Percentiles rank a stretch among this genome's conserved stretches.
Evolutionary conservation across 2,113 vertebrate genomes (phyloP).

Genomic region (Setophaga kirtlandii): DNA sequence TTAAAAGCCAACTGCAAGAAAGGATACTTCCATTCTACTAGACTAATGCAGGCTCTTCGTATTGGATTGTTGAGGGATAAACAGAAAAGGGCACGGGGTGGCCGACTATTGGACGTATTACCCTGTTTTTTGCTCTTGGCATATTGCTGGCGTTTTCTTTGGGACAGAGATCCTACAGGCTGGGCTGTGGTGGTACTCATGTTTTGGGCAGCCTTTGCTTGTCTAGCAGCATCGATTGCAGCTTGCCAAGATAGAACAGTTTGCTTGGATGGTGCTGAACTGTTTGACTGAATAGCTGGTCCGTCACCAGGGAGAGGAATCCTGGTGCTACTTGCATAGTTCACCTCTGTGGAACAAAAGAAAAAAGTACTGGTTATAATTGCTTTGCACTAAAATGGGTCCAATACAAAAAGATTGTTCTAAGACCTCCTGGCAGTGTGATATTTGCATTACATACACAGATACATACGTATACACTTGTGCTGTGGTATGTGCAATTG

Average conservation of each 20-base stretch:
- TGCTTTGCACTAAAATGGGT: not conserved
- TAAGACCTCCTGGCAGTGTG: not conserved
- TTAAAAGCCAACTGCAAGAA: conserved; percentile 3
- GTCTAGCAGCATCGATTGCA: conserved; percentile 94
- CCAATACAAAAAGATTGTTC: not conserved
- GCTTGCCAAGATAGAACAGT: conserved; percentile 93
- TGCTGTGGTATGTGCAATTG: not conserved
- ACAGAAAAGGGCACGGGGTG: conserved; percentile 95
- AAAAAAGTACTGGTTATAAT: not conserved
- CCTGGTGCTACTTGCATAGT: conserved; percentile 97
- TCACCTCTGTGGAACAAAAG: conserved; percentile 82
- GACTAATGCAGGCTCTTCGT: conserved; percentile 98
- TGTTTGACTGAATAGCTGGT: conserved; percentile 88
- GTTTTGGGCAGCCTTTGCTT: conserved; percentile 91
- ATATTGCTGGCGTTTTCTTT: conserved; percentile 99
- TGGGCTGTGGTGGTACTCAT: conserved; percentile 92
- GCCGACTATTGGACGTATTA: conserved; percentile 91
- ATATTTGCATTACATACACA: not conserved
- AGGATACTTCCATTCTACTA: conserved; percentile 99
- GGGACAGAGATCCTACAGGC: conserved; percentile 93
- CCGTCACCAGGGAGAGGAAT: conserved; percentile 89
- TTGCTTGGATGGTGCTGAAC: conserved; percentile 82
- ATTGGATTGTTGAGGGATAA: conserved; percentile 98
- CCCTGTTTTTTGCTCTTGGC: conserved; percentile 99
- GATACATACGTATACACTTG: not conserved